These are phyloP conservation scores for Solen grandis DNA, from an alignment of 1,140 invertebrate species.

Conservation along the genomic window DNA sequence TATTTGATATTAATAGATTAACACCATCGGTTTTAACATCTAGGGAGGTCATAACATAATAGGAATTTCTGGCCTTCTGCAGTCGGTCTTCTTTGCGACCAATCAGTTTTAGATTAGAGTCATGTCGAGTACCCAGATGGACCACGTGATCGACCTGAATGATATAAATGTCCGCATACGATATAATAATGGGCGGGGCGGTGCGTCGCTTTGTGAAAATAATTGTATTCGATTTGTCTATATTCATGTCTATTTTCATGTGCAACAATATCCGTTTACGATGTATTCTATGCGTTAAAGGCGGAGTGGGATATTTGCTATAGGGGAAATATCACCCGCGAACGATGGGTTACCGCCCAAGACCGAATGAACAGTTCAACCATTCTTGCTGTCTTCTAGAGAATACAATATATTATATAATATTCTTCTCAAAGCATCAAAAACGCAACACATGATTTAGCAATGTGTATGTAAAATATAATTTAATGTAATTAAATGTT, in stretches of 20 bases:
- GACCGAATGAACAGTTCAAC: too few relatives aligned
- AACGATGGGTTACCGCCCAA: too few relatives aligned
- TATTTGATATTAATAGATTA: not conserved
- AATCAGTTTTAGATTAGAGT: not conserved
- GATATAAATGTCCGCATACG: not conserved
- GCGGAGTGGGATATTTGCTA: not conserved
- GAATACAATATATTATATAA: too few relatives aligned
- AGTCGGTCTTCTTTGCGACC: not conserved
- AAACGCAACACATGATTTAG: too few relatives aligned
- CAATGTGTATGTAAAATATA: too few relatives aligned
- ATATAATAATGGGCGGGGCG: not conserved
- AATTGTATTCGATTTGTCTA: not conserved
- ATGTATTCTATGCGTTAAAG: not conserved
- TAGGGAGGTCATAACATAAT: not conserved
- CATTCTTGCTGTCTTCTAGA: too few relatives aligned
- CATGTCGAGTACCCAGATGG: not conserved
- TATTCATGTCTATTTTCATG: not conserved
- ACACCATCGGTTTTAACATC: not conserved
- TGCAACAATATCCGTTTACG: not conserved
- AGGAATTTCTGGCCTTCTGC: not conserved
- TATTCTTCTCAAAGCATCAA: too few relatives aligned
- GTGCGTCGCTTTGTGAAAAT: not conserved
- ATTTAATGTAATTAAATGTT: too few relatives aligned
- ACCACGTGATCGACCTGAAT: not conserved
- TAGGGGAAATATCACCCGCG: not conserved